Base-by-base conservation (phyloP, 2,888 invertebrate species). In the Helicoverpa assulta region DNA sequence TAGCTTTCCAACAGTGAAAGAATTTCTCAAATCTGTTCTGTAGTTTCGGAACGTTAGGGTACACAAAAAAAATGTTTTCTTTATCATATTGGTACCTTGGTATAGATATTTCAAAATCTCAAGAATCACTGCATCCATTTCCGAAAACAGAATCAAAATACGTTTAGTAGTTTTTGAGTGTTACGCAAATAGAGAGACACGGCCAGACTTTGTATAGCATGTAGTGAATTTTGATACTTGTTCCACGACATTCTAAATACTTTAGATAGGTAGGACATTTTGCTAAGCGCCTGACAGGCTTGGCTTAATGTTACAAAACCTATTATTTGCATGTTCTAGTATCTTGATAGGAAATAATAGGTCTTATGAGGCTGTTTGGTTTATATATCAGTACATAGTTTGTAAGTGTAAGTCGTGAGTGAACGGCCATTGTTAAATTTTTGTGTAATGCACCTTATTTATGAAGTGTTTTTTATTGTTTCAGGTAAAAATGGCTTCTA, bases 191-290 rank as follows among this genome's bases (percentile, higher is more conserved):
- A 4, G 40, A 5, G 33, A 7, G 7, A 37, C 7, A 40, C n/a
- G 26, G 40, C 12, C 12, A 40, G 14, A 40, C 40, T 40, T 40
- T 40, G 12, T 40, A 40, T 14, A 40, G 3, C 4, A 40, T 14
- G 14, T 40, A 40, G 40, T 14, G 4, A 40, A 12, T 40, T 40
- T 40, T 40, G 40, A 40, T 40, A 14, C 14, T 40, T 40, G 57
- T 64, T 63, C 68, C 75, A 81, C 77, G 80, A 71, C 80, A 81
- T 72, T 79, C 80, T 82, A 83, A 70, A 80, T 86, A 72, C 69
- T 72, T 75, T 21, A 50, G 57, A 51, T 52, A 62, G 37, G 40
- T 14, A 40, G 40, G 40, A 19, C 5, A 60, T 60, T 60, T 72
- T 40, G 53, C 33, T 59, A 37, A 53, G 29, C 10, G 37, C 37